Evolutionary conservation across 1,140 invertebrate species (phyloP).

Genomic region (Gonatopus flavifemur): DNA sequence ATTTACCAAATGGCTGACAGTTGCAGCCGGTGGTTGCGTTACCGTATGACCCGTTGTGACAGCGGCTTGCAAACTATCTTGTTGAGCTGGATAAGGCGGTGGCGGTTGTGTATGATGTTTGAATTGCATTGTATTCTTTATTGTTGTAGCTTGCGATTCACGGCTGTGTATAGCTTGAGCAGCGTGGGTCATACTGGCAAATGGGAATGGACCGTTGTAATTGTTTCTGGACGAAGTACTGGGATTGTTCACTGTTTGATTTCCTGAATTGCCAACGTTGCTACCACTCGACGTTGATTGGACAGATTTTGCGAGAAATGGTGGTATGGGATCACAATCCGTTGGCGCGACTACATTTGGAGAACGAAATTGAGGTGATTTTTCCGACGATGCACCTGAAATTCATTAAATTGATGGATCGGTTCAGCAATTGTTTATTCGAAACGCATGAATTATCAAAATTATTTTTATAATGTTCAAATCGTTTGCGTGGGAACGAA

Average conservation of each 20-base stretch:
- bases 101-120: constrained; percentile 52
- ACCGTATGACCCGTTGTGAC: constrained; percentile 39
- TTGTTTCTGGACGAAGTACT: constrained; percentile 53
- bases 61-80: constrained; percentile 40
- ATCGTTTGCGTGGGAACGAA: too few species aligned
- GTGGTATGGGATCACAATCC: constrained; percentile 66
- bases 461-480: too few species aligned
- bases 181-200: constrained; percentile 88
- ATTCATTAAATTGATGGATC: too few species aligned
- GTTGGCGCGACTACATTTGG: constrained; percentile 82
- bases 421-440: too few species aligned
- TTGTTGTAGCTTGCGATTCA: constrained; percentile 42
- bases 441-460: too few species aligned
- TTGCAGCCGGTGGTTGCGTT: constrained; percentile 30
- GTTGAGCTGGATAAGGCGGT: constrained; percentile 55
- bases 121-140: constrained; percentile 57
- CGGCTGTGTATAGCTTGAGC: constrained; percentile 63
- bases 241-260: constrained; percentile 35
- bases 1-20: constrained; percentile 34
- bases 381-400: constrained; percentile 50
- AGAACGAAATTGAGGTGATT: constrained; percentile 69
- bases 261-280: constrained; percentile 30
- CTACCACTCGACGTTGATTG: constrained; percentile 38
- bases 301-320: constrained; percentile 51
- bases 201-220: constrained; percentile 73